Conservation (phyloP, 2,113 vertebrate genomes). For the Colistium nudipinnis region DNA sequence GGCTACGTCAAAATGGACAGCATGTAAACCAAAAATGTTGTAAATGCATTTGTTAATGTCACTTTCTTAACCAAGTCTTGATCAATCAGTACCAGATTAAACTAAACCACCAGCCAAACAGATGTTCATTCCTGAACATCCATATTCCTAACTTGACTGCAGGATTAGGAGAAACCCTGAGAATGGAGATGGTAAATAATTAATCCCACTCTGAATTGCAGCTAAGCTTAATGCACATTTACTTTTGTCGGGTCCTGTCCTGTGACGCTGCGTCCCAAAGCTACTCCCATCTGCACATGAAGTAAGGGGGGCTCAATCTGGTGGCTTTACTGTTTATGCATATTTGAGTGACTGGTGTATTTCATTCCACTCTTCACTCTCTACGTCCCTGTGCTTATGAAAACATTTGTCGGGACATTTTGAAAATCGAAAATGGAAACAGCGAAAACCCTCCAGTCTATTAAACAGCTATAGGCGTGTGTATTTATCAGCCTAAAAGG, state of each 20-base stretch:
- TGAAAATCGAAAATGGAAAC: neutral
- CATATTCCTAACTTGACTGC: neutral
- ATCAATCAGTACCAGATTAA: neutral
- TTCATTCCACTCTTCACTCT: neutral
- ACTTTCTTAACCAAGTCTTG: no score
- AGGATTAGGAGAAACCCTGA: neutral
- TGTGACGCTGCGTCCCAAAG: conserved; percentile 42
- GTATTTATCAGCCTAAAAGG: no score
- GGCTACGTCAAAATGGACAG: neutral
- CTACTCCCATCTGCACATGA: conserved; percentile 21
- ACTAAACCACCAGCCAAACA: neutral
- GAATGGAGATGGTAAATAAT: conserved; percentile 46
- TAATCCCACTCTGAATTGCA: conserved; percentile 30
- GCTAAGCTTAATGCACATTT: conserved; percentile 18
- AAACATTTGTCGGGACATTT: neutral
- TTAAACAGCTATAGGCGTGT: no score
- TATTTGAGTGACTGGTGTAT: conserved; percentile 19
- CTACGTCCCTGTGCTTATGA: neutral
- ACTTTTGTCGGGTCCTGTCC: conserved; percentile 36
- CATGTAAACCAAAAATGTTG: neutral
- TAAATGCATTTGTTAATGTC: neutral
- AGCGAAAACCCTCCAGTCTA: neutral
- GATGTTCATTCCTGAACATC: neutral
- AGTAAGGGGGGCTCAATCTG: neutral
- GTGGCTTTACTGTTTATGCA: conserved; percentile 42